Percentiles rank a stretch among this genome's conserved stretches.
These are phyloP conservation scores for Myanophis thanlyinensis DNA, from an alignment of 2,113 vertebrate genomes.

Conservation along the genomic window DNA sequence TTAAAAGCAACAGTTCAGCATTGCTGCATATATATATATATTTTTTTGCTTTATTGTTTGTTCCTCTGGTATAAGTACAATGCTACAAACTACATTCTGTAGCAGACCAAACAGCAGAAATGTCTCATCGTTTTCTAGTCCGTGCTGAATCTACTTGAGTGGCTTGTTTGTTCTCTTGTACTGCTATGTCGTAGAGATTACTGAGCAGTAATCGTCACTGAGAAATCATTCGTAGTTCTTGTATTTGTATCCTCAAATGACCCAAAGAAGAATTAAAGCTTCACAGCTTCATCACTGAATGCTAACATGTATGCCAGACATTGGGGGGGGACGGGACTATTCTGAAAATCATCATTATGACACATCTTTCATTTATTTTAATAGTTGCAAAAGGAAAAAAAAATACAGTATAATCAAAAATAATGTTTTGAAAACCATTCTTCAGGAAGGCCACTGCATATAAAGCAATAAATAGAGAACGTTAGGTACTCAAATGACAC, in stretches of 20 bases:
- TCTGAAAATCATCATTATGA: slow-evolving; percentile 31
- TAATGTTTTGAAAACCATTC: neutral
- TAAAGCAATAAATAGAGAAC: neutral
- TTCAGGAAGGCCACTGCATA: neutral
- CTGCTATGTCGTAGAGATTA: slow-evolving; percentile 40
- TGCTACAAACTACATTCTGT: slow-evolving; percentile 5
- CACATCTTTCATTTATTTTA: neutral
- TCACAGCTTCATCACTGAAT: slow-evolving; percentile 11
- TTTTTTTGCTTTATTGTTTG: slow-evolving; percentile 4
- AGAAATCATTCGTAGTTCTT: slow-evolving; percentile 21
- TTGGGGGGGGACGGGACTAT: slow-evolving; percentile 17
- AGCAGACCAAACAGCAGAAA: slow-evolving; percentile 14
- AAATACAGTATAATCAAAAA: neutral
- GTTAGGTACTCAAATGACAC: neutral
- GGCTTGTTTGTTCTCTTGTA: slow-evolving; percentile 44
- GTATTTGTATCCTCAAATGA: slow-evolving; percentile 55
- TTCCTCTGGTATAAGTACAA: neutral
- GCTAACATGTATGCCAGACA: neutral
- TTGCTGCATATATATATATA: neutral
- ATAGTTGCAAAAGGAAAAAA: neutral
- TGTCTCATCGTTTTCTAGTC: slow-evolving; percentile 32
- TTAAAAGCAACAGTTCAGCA: slow-evolving; percentile 25
- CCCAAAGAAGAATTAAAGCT: slow-evolving; percentile 39
- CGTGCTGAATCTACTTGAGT: slow-evolving; percentile 44
- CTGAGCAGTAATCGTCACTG: slow-evolving; percentile 47